phyloP scores from a whole-genome alignment of 1,140 invertebrate genomes.

The Lepidostoma basale region DNA sequence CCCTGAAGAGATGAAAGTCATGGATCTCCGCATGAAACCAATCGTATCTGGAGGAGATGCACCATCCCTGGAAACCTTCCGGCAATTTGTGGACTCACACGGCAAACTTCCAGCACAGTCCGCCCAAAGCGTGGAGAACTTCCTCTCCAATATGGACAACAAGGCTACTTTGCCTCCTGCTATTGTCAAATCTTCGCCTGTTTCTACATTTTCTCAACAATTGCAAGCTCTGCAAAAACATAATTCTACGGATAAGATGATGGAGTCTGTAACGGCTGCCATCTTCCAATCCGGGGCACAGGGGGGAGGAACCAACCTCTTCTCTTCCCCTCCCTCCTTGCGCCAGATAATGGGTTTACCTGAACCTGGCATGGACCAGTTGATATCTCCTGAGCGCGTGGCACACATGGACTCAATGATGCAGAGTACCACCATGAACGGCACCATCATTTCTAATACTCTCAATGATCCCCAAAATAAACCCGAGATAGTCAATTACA shows the following conservation, averaged over 20 bases:
- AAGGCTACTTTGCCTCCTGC: slow-evolving; percentile 52
- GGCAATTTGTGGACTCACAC: slow-evolving; percentile 53
- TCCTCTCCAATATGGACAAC: slow-evolving; percentile 62
- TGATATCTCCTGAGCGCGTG: slow-evolving; percentile 45
- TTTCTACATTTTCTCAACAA: slow-evolving; percentile 54
- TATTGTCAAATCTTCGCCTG: slow-evolving; percentile 47
- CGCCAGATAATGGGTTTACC: slow-evolving; percentile 18
- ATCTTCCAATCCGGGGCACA: slow-evolving; percentile 57
- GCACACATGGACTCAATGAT: slow-evolving; percentile 45
- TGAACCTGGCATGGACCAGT: neutral
- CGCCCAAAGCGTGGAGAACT: slow-evolving; percentile 65
- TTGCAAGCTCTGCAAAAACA: slow-evolving; percentile 58
- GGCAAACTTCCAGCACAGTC: slow-evolving; percentile 61
- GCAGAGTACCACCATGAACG: slow-evolving; percentile 8
- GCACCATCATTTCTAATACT: slow-evolving; percentile 40
- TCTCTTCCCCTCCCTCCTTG: slow-evolving; percentile 39
- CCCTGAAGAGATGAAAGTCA: slow-evolving; percentile 48
- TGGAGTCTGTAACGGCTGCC: slow-evolving; percentile 58
- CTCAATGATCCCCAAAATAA: slow-evolving; percentile 29
- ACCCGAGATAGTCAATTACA: slow-evolving; percentile 35
- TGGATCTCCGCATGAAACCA: slow-evolving; percentile 64
- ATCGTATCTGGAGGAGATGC: slow-evolving; percentile 50
- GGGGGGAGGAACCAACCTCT: neutral
- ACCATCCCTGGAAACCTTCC: slow-evolving; percentile 50
- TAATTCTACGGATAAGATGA: slow-evolving; percentile 60